phyloP scores from a whole-genome alignment of 2,113 vertebrate species.

The Gnathonemus echidnorhynchus region DNA sequence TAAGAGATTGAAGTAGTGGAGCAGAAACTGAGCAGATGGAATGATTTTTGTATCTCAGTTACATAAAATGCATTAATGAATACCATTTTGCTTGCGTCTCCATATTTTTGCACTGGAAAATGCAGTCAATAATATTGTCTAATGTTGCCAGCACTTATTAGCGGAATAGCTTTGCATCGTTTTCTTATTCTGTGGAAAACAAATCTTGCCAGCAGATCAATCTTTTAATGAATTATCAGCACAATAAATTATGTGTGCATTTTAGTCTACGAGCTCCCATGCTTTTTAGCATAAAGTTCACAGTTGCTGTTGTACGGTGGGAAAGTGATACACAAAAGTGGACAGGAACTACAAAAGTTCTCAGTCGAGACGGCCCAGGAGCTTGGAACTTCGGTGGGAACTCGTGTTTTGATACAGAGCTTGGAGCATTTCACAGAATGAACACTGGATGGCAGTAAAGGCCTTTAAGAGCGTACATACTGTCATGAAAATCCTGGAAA shows the following conservation, averaged over 20 bases:
- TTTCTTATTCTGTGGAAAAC: not conserved
- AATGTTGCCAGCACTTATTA: not conserved
- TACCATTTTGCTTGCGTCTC: not conserved
- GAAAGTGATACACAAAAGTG: not conserved
- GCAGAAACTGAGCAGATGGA: not conserved
- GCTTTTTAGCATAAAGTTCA: not conserved
- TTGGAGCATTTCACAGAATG: not conserved
- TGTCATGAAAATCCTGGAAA: no score
- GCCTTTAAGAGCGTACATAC: not conserved
- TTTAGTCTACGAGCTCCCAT: not conserved
- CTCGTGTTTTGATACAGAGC: not conserved
- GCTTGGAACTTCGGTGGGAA: not conserved
- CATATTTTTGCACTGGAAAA: not conserved
- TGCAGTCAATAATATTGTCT: not conserved
- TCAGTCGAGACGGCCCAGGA: not conserved
- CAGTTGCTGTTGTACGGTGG: not conserved
- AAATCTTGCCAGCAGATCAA: not conserved
- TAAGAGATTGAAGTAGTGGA: not conserved
- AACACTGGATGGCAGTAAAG: not conserved
- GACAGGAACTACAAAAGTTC: not conserved
- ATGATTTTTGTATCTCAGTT: not conserved
- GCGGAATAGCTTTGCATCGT: not conserved
- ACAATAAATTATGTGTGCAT: not conserved
- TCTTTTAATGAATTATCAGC: not conserved
- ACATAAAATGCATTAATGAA: not conserved